These are phyloP conservation scores for Neocrepidodera transversa DNA, from an alignment of 2,888 invertebrate genomes.

Conservation along the genomic window DNA sequence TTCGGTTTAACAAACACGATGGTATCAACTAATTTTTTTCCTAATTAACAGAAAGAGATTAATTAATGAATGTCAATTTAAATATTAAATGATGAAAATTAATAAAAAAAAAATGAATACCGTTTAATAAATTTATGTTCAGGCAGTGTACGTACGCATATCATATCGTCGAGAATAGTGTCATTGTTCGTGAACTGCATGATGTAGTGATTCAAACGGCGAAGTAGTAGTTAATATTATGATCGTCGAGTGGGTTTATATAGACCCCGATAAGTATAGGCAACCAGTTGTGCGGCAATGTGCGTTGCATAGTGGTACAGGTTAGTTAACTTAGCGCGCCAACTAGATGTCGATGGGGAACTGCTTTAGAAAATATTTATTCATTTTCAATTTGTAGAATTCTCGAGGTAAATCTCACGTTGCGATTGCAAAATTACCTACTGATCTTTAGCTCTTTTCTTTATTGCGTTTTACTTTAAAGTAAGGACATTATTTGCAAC, in stretches of 20 bases:
- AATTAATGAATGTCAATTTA: too few species aligned
- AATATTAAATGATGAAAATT: too few species aligned
- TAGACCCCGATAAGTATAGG: slow-evolving; percentile 25
- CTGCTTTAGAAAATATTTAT: slow-evolving; percentile 28
- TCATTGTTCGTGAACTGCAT: slow-evolving; percentile 14
- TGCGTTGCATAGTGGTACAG: slow-evolving; percentile 31
- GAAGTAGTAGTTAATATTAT: slow-evolving; percentile 11
- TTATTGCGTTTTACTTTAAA: slow-evolving; percentile 43
- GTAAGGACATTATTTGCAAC: slow-evolving; percentile 37
- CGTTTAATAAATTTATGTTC: slow-evolving; percentile 11
- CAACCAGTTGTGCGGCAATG: slow-evolving; percentile 32
- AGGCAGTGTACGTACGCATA: too few species aligned
- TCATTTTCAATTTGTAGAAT: slow-evolving; percentile 24
- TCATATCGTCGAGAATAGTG: slow-evolving; percentile 5
- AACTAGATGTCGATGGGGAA: background rate
- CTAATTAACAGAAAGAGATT: too few species aligned
- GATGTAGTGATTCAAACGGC: background rate
- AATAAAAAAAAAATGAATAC: too few species aligned
- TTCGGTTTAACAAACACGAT: background rate
- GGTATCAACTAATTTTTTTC: too few species aligned
- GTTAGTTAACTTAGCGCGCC: slow-evolving; percentile 14
- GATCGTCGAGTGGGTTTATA: slow-evolving; percentile 7
- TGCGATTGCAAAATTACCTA: slow-evolving; percentile 41
- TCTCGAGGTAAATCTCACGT: slow-evolving; percentile 27
- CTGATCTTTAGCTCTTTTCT: slow-evolving; percentile 38